phyloP scores from a whole-genome alignment of 2,888 invertebrate species.

The Gastracanthus pulcherrimus region DNA sequence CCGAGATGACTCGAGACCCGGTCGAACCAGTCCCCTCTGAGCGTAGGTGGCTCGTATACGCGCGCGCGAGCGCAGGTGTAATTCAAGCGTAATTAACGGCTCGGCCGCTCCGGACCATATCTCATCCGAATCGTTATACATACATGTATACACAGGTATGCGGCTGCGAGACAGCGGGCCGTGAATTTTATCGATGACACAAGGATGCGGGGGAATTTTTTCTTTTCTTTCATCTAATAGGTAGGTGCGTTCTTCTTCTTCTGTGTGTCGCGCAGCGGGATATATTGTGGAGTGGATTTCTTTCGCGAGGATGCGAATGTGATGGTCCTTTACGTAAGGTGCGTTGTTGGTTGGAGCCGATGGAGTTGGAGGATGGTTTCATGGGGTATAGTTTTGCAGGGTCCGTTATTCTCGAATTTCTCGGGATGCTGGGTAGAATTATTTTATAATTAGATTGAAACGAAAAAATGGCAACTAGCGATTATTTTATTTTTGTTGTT shows the following conservation, averaged over 20 bases:
- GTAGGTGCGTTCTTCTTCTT: too few relatives aligned
- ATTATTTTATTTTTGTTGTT: too few relatives aligned
- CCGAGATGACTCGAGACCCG: conserved; percentile 24
- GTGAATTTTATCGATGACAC: conserved; percentile 55
- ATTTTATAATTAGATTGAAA: not conserved
- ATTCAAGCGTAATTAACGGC: conserved; percentile 51
- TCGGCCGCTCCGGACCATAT: conserved; percentile 34
- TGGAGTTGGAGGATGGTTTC: not conserved
- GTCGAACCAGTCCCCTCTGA: conserved; percentile 8
- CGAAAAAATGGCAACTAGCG: too few relatives aligned
- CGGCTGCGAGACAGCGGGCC: conserved; percentile 13
- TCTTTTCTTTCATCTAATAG: too few relatives aligned
- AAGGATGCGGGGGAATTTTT: conserved; percentile 17
- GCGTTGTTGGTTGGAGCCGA: not conserved
- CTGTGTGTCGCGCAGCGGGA: conserved; percentile 21
- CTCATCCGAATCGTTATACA: conserved; percentile 44
- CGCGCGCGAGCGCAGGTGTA: conserved; percentile 50
- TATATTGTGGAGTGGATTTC: not conserved
- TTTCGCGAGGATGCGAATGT: not conserved
- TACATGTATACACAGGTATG: conserved; percentile 21
- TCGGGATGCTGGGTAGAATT: not conserved
- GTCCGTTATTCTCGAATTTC: not conserved
- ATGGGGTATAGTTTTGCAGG: not conserved
- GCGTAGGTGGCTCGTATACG: conserved; percentile 28
- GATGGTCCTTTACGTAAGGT: not conserved